Percentiles rank a stretch among this genome's conserved stretches.
phyloP scores from a whole-genome alignment of 2,888 invertebrate species.

The Hydrotaea diabolus region DNA sequence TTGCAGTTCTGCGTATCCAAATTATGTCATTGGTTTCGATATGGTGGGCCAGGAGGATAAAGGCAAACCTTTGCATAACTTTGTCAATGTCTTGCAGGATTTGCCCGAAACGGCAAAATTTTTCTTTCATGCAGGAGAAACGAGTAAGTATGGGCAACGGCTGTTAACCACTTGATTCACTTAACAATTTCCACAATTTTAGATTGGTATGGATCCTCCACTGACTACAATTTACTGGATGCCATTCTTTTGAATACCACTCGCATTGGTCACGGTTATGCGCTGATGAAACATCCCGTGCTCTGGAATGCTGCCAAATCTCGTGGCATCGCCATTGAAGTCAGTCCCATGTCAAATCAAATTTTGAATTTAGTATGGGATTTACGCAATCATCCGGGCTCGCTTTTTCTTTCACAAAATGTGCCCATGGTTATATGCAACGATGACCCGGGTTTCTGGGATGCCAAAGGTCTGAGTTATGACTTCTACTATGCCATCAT shows the following conservation, averaged over 20 bases:
- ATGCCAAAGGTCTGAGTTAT: conserved; percentile 83
- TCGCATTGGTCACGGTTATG: conserved; percentile 80
- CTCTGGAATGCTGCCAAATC: conserved; percentile 77
- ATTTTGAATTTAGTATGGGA: conserved; percentile 83
- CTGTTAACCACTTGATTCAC: too few relatives aligned
- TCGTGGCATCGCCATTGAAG: conserved; percentile 78
- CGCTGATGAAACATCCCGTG: conserved; percentile 79
- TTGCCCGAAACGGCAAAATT: conserved; percentile 80
- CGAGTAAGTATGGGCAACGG: conserved; percentile 81
- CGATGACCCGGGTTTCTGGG: conserved; percentile 86
- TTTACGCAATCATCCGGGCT: conserved; percentile 85
- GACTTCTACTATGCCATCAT: conserved; percentile 87
- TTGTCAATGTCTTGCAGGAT: conserved; percentile 71
- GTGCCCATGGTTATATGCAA: conserved; percentile 84
- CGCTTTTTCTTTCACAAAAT: conserved; percentile 82
- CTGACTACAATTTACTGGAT: conserved; percentile 83
- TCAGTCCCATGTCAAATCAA: conserved; percentile 80
- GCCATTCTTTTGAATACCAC: conserved; percentile 79
- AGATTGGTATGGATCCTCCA: conserved; percentile 82
- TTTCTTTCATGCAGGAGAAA: conserved; percentile 87
- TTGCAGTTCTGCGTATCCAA: conserved; percentile 78
- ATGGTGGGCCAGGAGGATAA: conserved; percentile 86
- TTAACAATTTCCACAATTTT: conserved; percentile 21
- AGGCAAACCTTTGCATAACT: conserved; percentile 81
- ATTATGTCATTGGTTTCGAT: conserved; percentile 85